phyloP scores from a whole-genome alignment of 2,888 invertebrate genomes.

The Drosophila buzzatii region DNA sequence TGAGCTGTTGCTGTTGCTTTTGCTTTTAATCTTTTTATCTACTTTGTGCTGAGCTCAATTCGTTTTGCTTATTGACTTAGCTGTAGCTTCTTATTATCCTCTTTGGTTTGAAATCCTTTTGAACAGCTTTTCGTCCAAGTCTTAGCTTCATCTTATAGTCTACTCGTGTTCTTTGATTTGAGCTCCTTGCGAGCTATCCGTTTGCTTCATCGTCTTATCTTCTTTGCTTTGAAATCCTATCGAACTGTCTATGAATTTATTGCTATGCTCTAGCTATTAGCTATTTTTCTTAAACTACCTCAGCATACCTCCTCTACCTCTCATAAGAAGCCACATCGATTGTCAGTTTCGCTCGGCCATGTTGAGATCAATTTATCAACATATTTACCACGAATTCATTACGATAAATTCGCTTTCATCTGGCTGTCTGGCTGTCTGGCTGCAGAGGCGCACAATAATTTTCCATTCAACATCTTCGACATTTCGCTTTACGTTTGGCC shows the following conservation, averaged over 20 bases:
- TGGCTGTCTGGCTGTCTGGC: not conserved
- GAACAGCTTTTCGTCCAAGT: not conserved
- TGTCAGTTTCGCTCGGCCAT: not conserved
- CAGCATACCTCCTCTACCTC: too few relatives aligned
- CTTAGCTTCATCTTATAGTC: not conserved
- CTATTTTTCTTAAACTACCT: not conserved
- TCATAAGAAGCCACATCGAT: not conserved
- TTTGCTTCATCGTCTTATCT: not conserved
- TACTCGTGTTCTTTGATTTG: not conserved
- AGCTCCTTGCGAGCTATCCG: not conserved
- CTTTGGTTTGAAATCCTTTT: not conserved
- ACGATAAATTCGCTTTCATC: slow-evolving; percentile 8
- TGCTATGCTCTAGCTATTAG: too few relatives aligned
- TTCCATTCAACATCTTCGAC: not conserved
- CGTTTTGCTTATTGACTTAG: too few relatives aligned
- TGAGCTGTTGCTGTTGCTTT: too few relatives aligned
- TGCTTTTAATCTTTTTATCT: too few relatives aligned
- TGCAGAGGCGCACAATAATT: not conserved
- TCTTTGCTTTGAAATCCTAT: not conserved
- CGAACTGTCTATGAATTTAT: not conserved
- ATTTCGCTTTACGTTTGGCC: slow-evolving; percentile 8
- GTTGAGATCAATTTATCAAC: slow-evolving; percentile 9
- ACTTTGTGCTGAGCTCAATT: too few relatives aligned
- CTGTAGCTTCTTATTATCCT: too few relatives aligned
- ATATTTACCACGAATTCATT: slow-evolving; percentile 20